Evolutionary conservation across 1,140 invertebrate genomes (phyloP).

Genomic region (Octopus bimaculoides): DNA sequence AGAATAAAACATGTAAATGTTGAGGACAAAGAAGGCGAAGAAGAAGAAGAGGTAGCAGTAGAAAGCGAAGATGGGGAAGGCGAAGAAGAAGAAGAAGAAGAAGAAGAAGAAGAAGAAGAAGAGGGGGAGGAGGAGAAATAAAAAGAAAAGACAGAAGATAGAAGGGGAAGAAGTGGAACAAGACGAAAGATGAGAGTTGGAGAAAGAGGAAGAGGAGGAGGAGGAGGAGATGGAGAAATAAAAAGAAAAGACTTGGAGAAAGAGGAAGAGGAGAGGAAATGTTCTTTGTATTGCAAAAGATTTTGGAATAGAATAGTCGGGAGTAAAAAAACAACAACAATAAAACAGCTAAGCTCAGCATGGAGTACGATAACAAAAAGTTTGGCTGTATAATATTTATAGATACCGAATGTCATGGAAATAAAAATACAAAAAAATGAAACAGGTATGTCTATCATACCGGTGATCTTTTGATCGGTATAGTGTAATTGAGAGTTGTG

Average conservation of each 20-base stretch:
- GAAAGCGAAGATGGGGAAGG: neutral
- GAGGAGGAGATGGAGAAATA: neutral
- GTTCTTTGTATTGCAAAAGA: neutral
- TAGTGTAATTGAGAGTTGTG: neutral
- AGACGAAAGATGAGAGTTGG: neutral
- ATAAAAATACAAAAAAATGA: neutral
- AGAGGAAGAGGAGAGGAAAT: neutral
- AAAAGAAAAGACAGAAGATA: neutral
- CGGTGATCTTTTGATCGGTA: neutral
- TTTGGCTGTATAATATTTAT: neutral
- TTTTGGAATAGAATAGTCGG: neutral
- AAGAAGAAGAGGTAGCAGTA: neutral
- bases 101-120: neutral
- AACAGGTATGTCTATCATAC: neutral
- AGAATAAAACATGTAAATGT: too few relatives aligned
- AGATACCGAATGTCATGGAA: neutral
- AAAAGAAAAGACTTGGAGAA: neutral
- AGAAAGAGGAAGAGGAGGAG: neutral
- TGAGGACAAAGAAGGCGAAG: neutral
- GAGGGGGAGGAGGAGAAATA: neutral
- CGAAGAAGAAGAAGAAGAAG: too few relatives aligned
- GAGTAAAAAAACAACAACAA: neutral
- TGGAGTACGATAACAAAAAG: neutral
- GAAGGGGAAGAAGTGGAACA: neutral
- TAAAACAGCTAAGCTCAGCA: neutral